Base-by-base conservation (phyloP, 2,797 vertebrate species). In the Pogoniulus pusillus region DNA sequence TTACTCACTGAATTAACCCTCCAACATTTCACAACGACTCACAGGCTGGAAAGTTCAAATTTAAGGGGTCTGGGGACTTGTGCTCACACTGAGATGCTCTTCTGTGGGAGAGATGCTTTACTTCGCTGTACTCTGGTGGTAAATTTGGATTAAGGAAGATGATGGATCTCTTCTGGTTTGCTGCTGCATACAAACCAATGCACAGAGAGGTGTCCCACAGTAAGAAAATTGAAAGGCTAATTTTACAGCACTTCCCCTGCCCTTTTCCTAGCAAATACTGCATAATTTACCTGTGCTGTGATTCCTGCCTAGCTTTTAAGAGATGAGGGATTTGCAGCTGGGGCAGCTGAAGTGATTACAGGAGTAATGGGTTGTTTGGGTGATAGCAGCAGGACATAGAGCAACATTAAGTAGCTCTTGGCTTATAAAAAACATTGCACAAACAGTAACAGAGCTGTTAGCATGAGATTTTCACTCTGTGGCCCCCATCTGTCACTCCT, bases 381-480 rank as follows among this genome's bases (percentile, higher is more conserved):
- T 78, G 75, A 45, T 45, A 88, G 55, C 81, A 90, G 86, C 53
- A 57, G 49, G 76, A 87, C 47, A 60, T 2, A 23, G 75, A 66
- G 29, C 41, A 66, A 32, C n/a, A 57, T 45, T 39, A 90, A 87
- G 57, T 69, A 85, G 59, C 23, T 84, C 27, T 88, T 91, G 72
- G 63, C 43, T 73, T 82, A 30, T 51, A 54, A 53, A 83, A 77
- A 90, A 66, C 51, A 34, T 32, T 80, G 24, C 75, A 66, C 51
- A 89, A 93, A 85, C 34, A 49, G 29, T 74, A 74, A 58, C 66
- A 70, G 71, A 81, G 58, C 75, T 77, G 57, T 89, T 86, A 87
- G 75, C 27, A 78, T 65, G 84, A 87, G 76, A 78, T 81, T 75
- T 87, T 76, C 37, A 75, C 63, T 37, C 41, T 0, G 4, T 58